Base-by-base conservation (phyloP, 2,113 vertebrate genomes). In the Heterocephalus glaber region DNA sequence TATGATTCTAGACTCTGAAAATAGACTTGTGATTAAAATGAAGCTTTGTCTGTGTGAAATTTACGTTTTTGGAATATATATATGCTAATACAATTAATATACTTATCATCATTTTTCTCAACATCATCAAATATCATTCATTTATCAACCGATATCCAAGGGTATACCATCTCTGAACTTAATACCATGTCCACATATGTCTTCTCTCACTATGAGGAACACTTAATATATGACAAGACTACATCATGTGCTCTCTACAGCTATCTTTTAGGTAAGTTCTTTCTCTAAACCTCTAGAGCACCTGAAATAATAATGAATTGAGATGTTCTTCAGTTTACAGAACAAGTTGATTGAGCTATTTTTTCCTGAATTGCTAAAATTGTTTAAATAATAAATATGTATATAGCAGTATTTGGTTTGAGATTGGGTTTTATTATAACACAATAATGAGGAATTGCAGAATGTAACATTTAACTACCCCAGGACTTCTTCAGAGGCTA, bases 371-470 rank as follows among this genome's bases (percentile, higher is more conserved):
- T 58, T 92, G 14, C 17, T 84, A 81, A 84, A 92, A 86, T 83
- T 91, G 38, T 85, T 93, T 91, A 72, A 82, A 82, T 13, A 89
- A 84, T 54, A 84, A 89, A 84, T 38, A 28, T 65, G 13, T 41
- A 7, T 76, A 90, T 66, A 41, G 13, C 16, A 54, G 13, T 81
- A 89, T 47, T 72, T 83, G n/a, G 61, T 54, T 95, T 95, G 77
- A 92, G 19, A 95, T 70, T 70, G 61, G n/a, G 44, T 86, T 95
- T 88, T 90, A 72, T 74, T 76, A 80, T 70, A 92, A 70, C 7
- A 35, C 24, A 22, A 56, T 54, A 88, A 41, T 89, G 35, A 96
- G 16, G 24, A 60, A 91, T 93, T 87, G 38, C 47, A 91, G 38
- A 90, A 9, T 66, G 1, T 91, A 85, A 74, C 13, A n/a, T 7